Base-by-base conservation (phyloP, 2,888 invertebrate species). In the Nyleta sp. region DNA sequence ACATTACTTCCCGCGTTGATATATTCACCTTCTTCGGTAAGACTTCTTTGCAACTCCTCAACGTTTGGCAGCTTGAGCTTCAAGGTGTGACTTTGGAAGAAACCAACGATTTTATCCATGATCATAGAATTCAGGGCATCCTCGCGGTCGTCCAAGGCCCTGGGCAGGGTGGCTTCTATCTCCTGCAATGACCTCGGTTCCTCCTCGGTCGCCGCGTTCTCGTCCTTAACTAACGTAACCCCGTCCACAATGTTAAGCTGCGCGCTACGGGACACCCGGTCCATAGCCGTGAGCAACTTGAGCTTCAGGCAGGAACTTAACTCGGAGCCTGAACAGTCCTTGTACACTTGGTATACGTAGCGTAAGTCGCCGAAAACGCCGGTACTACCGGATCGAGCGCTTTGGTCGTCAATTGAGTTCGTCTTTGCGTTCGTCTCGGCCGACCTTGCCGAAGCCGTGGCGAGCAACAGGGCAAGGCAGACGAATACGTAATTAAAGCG, bases 21-120 rank as follows among this genome's bases (percentile, higher is more conserved):
- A 57, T 65, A 71, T 82, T 87, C 84, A 90, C 91, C 91, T 87
- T 95, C 94, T 80, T 93, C 95, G 48, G 89, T 89, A 83, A 94
- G 91, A 53, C 94, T 93, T 74, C 94, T 92, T 81, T 94, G 93
- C 65, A 94, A 86, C 78, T 95, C 95, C 57, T 93, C 92, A 64
- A 94, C 92, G 78, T 94, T 93, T 65, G 96, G 95, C 84, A 96
- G 93, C 90, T 96, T 96, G 81, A 96, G 93, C 93, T 96, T 95
- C 85, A 96, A 91, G 62, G 95, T 95, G 91, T 96, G 96, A 84
- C 94, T 93, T 91, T 94, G 94, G 91, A 96, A 93, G 91, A 96
- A 96, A 86, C 92, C 93, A 78, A 94, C 92, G 83, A 96, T 91
- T 86, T 94, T 95, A 88, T 95, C 95, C 86, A 95, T 91, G 86